These are phyloP conservation scores for Drosophila macrospina DNA, from an alignment of 2,888 invertebrate genomes.

Conservation along the genomic window DNA sequence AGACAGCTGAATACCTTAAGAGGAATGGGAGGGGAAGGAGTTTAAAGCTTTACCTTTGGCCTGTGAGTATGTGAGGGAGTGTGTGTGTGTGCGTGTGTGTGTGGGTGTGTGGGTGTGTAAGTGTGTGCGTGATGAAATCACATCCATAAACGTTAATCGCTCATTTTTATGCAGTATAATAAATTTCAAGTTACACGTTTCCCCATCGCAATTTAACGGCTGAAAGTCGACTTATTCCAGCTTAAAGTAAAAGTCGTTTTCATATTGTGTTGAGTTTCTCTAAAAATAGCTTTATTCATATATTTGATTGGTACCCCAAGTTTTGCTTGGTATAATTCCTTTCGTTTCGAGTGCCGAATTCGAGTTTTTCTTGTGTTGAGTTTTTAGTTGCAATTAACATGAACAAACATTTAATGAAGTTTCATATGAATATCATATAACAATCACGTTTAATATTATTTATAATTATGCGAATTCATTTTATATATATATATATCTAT, in stretches of 20 bases:
- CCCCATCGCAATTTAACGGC: constrained; percentile 43
- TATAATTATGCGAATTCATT: constrained; percentile 42
- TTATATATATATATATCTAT: constrained; percentile 26
- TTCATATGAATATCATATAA: constrained; percentile 83
- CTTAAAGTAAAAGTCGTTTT: constrained; percentile 4
- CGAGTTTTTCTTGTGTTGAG: constrained; percentile 37
- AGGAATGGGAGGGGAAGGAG: neutral
- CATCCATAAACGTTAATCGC: constrained; percentile 82
- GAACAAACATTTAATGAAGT: constrained; percentile 77
- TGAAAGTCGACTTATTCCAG: neutral
- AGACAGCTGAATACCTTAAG: constrained; percentile 4
- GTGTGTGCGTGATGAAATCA: constrained; percentile 74
- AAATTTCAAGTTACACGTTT: constrained; percentile 67
- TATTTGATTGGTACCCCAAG: constrained; percentile 78
- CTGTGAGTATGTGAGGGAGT: neutral
- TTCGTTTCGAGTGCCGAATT: constrained; percentile 26
- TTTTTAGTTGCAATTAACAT: constrained; percentile 77
- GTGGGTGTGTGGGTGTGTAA: neutral
- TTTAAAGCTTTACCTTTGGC: constrained; percentile 31
- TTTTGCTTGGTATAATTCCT: constrained; percentile 49
- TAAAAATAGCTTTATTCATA: constrained; percentile 79
- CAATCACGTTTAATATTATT: constrained; percentile 64
- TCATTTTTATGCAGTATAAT: constrained; percentile 81
- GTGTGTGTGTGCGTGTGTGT: neutral
- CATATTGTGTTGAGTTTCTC: constrained; percentile 64